A percentile compares a stretch with the other conserved stretches of the same genome.
Conservation (phyloP, 2,888 invertebrate genomes). For the Diarsia mendica region DNA sequence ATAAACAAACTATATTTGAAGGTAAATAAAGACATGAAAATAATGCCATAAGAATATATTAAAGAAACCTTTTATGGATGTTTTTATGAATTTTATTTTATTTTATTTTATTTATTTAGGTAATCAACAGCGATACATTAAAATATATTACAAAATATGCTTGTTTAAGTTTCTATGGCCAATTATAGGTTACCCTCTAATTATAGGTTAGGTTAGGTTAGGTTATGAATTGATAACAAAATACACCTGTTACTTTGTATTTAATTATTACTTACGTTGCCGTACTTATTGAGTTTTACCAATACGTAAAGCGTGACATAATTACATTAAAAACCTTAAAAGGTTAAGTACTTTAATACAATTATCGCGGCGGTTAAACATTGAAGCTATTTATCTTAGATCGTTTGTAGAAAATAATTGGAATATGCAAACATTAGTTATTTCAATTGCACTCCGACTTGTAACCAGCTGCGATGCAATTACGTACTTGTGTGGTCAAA, state of each 20-base stretch:
- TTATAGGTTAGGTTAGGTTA: too few relatives aligned
- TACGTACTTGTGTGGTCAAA: slow-evolving; percentile 51
- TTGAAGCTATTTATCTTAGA: slow-evolving; percentile 51
- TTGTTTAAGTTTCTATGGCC: too few relatives aligned
- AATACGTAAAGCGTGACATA: slow-evolving; percentile 37
- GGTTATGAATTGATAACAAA: slow-evolving; percentile 25
- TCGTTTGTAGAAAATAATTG: slow-evolving; percentile 55
- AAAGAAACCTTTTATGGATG: slow-evolving; percentile 5
- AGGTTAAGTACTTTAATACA: slow-evolving; percentile 52
- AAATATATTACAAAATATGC: too few relatives aligned
- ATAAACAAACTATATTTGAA: background rate
- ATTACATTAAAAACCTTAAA: slow-evolving; percentile 51
- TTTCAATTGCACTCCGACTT: slow-evolving; percentile 35
- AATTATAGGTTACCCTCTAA: too few relatives aligned
- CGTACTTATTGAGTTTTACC: slow-evolving; percentile 15
- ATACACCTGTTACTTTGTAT: slow-evolving; percentile 19
- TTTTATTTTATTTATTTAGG: too few relatives aligned
- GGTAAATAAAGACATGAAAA: background rate
- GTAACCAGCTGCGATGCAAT: slow-evolving; percentile 46
- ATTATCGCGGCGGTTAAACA: slow-evolving; percentile 56
- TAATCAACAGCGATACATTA: too few relatives aligned
- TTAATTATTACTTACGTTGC: slow-evolving; percentile 8
- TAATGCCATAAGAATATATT: background rate
- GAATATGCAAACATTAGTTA: slow-evolving; percentile 47
- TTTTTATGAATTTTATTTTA: slow-evolving; percentile 24